phyloP scores from a whole-genome alignment of 2,113 vertebrate genomes.

The Clarias macrocephalus region DNA sequence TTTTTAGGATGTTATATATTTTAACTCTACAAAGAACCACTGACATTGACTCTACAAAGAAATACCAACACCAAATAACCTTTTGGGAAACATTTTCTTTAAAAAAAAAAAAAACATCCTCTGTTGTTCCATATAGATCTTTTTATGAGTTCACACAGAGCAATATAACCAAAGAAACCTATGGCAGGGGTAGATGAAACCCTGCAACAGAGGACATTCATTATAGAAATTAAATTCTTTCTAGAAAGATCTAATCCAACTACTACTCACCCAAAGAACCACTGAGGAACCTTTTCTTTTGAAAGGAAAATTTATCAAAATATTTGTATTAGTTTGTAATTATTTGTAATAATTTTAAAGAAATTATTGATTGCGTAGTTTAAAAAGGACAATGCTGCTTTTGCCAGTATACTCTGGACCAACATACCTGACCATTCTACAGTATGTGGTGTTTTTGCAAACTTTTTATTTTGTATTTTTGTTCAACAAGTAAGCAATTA shows the following conservation, averaged over 20 bases:
- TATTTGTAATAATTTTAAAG: too few species aligned
- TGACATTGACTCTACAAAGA: neutral
- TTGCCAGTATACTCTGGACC: neutral
- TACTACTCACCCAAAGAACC: neutral
- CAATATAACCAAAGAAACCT: neutral
- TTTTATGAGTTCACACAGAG: neutral
- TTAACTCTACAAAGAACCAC: neutral
- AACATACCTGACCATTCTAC: neutral
- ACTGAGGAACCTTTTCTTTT: too few species aligned
- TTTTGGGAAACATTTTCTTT: neutral
- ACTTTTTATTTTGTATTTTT: neutral
- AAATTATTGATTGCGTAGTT: neutral
- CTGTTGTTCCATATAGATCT: neutral
- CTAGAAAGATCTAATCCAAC: neutral
- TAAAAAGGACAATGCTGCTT: neutral
- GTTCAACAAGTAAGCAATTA: neutral
- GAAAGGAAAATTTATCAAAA: too few species aligned
- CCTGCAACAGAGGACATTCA: neutral
- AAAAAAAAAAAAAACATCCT: neutral
- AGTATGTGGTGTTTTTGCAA: neutral
- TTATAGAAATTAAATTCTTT: neutral
- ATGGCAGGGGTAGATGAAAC: neutral
- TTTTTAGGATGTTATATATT: neutral
- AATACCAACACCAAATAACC: neutral
- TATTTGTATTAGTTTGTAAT: neutral